Evolutionary conservation across 2,113 vertebrate genomes (phyloP).

Genomic region (Butorides virescens): DNA sequence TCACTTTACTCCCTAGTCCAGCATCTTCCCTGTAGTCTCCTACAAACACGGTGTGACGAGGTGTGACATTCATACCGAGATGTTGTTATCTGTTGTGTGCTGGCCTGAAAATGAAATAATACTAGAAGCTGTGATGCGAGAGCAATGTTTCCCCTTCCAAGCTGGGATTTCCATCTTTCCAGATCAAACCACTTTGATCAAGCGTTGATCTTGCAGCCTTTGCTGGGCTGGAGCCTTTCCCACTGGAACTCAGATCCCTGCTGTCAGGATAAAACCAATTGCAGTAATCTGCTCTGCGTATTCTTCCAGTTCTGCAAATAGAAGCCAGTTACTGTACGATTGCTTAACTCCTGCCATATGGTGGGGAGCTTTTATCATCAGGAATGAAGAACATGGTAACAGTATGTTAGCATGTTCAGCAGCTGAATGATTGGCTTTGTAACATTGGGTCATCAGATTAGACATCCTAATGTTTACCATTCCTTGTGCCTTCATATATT

Average conservation of each 20-base stretch:
- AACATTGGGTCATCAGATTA: background rate
- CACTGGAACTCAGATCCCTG: background rate
- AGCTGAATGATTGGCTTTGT: conserved; percentile 7
- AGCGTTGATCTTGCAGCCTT: background rate
- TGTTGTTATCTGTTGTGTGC: background rate
- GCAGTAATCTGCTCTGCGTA: background rate
- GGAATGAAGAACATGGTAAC: conserved; percentile 28
- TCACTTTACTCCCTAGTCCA: background rate
- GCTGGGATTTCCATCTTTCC: background rate
- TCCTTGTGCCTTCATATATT: background rate
- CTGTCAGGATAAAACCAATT: conserved; percentile 10
- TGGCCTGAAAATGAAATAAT: background rate
- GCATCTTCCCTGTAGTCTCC: background rate
- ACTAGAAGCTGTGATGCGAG: background rate
- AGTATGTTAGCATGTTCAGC: conserved; percentile 12
- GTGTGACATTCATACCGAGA: background rate
- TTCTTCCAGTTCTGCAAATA: conserved; percentile 36
- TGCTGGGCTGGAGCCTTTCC: background rate
- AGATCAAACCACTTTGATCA: background rate
- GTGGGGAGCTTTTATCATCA: background rate
- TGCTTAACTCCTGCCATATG: conserved; percentile 50
- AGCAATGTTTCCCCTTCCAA: background rate
- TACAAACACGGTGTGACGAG: background rate
- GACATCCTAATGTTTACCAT: background rate
- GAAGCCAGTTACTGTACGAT: conserved; percentile 4